Percentiles rank a stretch among this genome's conserved stretches.
Conservation (phyloP, 2,888 invertebrate species). For the Acholoe squamosa region DNA sequence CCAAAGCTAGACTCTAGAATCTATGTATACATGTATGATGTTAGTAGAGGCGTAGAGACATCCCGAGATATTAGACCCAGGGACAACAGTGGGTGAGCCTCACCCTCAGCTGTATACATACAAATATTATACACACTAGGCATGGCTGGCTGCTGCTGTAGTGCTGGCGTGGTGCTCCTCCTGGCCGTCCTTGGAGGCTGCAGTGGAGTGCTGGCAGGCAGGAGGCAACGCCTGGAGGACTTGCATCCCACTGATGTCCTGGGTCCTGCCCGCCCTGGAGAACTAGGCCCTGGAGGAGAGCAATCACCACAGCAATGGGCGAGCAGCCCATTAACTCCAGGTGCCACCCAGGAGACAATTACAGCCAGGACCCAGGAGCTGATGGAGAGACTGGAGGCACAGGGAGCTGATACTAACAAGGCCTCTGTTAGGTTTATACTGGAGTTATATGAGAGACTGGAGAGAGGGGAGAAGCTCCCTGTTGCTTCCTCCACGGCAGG, state of each 20-base stretch:
- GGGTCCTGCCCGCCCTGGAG: neutral
- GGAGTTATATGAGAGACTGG: neutral
- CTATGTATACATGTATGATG: neutral
- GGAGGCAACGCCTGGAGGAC: slow-evolving; percentile 2
- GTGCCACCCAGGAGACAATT: neutral
- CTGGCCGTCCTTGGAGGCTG: neutral
- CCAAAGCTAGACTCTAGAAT: slow-evolving; percentile 30
- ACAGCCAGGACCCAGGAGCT: neutral
- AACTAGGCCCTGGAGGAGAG: neutral
- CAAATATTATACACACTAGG: neutral
- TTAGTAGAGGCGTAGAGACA: neutral
- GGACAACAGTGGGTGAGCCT: neutral
- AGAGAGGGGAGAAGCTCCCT: neutral
- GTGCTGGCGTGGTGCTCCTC: too few relatives aligned
- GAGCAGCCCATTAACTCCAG: neutral
- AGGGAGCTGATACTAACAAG: neutral
- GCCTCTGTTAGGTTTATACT: slow-evolving; percentile 16
- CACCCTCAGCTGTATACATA: neutral
- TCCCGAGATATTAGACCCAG: neutral
- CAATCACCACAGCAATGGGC: neutral
- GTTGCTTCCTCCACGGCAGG: neutral
- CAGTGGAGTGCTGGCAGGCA: neutral
- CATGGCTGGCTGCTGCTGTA: neutral
- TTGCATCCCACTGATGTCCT: neutral
- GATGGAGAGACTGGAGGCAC: slow-evolving; percentile 16